These are phyloP conservation scores for Periparus ater DNA, from an alignment of 2,797 vertebrate genomes.

Conservation along the genomic window DNA sequence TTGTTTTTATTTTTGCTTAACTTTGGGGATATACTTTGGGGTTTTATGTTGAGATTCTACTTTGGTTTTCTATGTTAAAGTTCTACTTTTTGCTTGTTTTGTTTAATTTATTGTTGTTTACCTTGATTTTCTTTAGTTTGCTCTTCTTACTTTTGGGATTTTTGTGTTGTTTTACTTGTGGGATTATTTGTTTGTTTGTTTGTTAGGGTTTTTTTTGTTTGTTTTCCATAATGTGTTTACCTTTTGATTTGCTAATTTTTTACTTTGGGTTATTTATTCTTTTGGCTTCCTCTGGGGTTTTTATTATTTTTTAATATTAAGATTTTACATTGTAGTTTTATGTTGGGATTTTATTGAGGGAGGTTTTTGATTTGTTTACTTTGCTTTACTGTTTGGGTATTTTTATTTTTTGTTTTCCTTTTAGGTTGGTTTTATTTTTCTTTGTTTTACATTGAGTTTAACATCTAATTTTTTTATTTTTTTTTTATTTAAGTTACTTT, in stretches of 20 bases:
- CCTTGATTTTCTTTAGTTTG: not conserved
- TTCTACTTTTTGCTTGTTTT: not conserved
- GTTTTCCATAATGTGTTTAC: not conserved
- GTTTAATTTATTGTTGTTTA: not conserved
- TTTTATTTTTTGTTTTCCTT: not conserved
- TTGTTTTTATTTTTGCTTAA: not conserved
- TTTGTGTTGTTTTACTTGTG: too few relatives aligned
- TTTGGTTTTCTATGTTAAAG: not conserved
- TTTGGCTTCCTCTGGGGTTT: not conserved
- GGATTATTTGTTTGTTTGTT: too few relatives aligned
- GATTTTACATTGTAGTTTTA: not conserved
- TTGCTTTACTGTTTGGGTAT: not conserved
- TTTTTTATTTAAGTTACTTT: not conserved
- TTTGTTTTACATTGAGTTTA: not conserved
- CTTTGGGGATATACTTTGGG: not conserved
- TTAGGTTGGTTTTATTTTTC: not conserved
- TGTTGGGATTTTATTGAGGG: not conserved
- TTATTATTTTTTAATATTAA: not conserved
- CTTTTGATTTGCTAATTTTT: not conserved
- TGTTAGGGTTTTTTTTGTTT: not conserved
- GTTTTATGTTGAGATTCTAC: rapidly evolving
- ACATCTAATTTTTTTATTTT: not conserved
- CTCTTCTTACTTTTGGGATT: not conserved
- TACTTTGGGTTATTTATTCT: too few relatives aligned
- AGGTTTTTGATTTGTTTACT: not conserved